Percentiles rank a stretch among this genome's conserved stretches.
Conservation (phyloP, 2,888 invertebrate species). For the Coleophora deauratella region DNA sequence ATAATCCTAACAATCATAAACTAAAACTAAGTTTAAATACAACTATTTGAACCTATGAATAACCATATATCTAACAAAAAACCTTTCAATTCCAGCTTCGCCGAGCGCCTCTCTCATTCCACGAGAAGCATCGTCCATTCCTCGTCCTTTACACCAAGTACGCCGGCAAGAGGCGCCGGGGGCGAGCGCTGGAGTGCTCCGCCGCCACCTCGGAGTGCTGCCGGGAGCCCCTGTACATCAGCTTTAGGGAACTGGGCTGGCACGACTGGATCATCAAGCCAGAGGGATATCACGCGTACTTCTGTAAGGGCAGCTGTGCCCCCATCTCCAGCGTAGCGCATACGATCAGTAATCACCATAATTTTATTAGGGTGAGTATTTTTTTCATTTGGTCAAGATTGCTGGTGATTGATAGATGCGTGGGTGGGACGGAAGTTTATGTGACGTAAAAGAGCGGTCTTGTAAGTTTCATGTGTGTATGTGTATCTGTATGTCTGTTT, state of each 20-base stretch:
- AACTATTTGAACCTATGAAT: too few relatives aligned
- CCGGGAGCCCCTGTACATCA: conserved; percentile 86
- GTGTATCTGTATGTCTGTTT: too few relatives aligned
- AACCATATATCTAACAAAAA: too few relatives aligned
- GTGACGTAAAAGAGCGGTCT: too few relatives aligned
- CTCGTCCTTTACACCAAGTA: conserved; percentile 86
- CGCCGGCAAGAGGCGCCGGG: conserved; percentile 76
- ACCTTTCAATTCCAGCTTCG: conserved; percentile 65
- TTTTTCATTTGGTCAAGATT: not conserved
- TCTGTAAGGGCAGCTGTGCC: conserved; percentile 87
- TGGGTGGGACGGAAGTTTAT: too few relatives aligned
- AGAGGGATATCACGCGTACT: conserved; percentile 88
- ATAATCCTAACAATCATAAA: too few relatives aligned
- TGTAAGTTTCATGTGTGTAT: too few relatives aligned
- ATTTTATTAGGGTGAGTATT: conserved; percentile 81
- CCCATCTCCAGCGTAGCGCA: conserved; percentile 81
- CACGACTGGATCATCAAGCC: conserved; percentile 91
- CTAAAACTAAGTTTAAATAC: too few relatives aligned
- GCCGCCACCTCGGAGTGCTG: conserved; percentile 83
- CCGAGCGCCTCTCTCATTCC: conserved; percentile 79
- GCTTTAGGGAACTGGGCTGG: conserved; percentile 90
- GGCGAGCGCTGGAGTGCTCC: conserved; percentile 80
- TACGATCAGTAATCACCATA: conserved; percentile 76
- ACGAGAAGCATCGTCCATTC: conserved; percentile 82
- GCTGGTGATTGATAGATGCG: too few relatives aligned